Evolutionary conservation across 2,888 invertebrate species (phyloP).

Genomic region (Apotomis turbidana): DNA sequence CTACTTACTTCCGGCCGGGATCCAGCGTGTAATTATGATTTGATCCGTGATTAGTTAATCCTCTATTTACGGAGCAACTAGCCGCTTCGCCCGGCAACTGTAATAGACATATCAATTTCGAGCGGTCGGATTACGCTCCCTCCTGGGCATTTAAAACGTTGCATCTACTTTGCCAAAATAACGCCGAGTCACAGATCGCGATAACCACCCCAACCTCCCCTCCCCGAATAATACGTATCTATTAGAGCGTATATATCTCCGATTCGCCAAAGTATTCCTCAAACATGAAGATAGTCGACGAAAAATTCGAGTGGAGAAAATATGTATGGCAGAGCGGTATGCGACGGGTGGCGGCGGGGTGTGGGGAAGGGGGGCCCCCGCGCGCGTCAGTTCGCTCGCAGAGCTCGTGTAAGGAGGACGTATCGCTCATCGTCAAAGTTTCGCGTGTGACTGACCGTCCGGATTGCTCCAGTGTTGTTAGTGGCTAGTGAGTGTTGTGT

Average conservation of each 20-base stretch:
- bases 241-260: constrained; percentile 81
- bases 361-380: constrained; percentile 60
- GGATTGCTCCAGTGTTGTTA: constrained; percentile 63
- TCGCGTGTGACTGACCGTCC: constrained; percentile 73
- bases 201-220: constrained; percentile 63
- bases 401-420: constrained; percentile 59
- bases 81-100: constrained; percentile 41
- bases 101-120: constrained; percentile 46
- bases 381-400: constrained; percentile 69
- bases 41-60: constrained; percentile 40
- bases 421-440: constrained; percentile 52
- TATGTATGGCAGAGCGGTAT: constrained; percentile 75
- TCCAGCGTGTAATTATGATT: constrained; percentile 38
- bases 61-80: constrained; percentile 39
- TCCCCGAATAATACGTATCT: constrained; percentile 79
- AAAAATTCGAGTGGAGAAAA: constrained; percentile 83
- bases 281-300: constrained; percentile 82
- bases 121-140: constrained; percentile 40
- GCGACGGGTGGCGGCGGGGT: constrained; percentile 60
- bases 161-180: constrained; percentile 65
- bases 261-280: constrained; percentile 82
- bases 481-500: constrained; percentile 76
- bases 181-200: constrained; percentile 63
- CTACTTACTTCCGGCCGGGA: constrained; percentile 13
- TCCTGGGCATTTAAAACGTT: constrained; percentile 55